Evolutionary conservation across 2,888 invertebrate species (phyloP).

Genomic region (Plebejus anna): DNA sequence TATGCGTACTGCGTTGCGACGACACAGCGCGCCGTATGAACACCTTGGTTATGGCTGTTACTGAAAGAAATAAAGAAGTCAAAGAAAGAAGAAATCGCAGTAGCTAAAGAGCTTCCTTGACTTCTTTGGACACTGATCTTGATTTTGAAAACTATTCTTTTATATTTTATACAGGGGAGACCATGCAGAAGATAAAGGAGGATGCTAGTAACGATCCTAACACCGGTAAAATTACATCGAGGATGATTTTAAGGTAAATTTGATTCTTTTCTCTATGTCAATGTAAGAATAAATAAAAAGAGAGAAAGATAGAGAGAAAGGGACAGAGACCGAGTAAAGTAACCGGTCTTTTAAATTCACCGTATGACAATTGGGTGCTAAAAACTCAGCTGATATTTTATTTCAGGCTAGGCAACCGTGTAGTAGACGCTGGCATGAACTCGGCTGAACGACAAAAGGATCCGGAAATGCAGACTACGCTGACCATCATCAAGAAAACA

Average conservation of each 20-base stretch:
- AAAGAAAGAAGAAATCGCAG: too few species aligned
- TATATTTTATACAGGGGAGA: slow-evolving; percentile 50
- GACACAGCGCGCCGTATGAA: too few species aligned
- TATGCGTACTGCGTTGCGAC: too few species aligned
- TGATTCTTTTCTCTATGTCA: background rate
- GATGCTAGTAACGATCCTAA: slow-evolving; percentile 54
- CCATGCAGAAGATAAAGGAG: slow-evolving; percentile 65
- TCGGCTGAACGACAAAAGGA: slow-evolving; percentile 81
- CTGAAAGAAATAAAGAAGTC: too few species aligned
- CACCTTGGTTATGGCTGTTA: too few species aligned
- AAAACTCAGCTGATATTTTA: background rate
- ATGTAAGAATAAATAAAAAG: background rate
- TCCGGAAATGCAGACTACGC: slow-evolving; percentile 89
- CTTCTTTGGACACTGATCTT: too few species aligned
- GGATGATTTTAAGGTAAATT: slow-evolving; percentile 55
- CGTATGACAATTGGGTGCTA: too few species aligned
- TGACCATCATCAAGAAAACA: slow-evolving; percentile 71
- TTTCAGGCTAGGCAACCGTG: slow-evolving; percentile 91
- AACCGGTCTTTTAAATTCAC: too few species aligned
- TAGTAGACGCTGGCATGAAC: slow-evolving; percentile 95
- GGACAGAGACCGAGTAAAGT: background rate
- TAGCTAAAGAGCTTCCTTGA: too few species aligned
- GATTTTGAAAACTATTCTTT: slow-evolving; percentile 8
- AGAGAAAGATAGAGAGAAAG: background rate
- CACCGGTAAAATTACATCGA: slow-evolving; percentile 50